Base-by-base conservation (phyloP, 2,888 invertebrate species). In the Coleophora flavipennella region DNA sequence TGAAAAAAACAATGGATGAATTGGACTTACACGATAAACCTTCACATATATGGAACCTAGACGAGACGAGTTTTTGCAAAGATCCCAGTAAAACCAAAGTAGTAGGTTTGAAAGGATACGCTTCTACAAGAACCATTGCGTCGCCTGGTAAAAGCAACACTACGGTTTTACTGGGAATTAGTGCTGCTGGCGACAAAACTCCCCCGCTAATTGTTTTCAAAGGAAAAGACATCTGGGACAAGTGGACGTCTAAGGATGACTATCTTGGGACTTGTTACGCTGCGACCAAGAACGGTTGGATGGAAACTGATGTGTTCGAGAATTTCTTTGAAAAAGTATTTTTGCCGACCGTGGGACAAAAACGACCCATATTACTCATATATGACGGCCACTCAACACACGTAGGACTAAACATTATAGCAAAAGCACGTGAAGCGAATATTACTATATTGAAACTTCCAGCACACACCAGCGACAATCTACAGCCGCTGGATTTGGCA, bases 281-380 rank as follows among this genome's bases (percentile, higher is more conserved):
- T 8, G 33, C 33, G 13, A 33, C 33, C 12, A 13, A 13, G 8
- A 33, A 33, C n/a, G 33, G 33, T 8, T 33, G 33, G 33, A 33
- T 33, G 8, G 33, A 33, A 33, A 10, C 10, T 43, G 41, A 39
- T 35, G 53, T 51, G 10, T 60, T 57, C 39, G 41, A 44, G 41
- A 50, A 53, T 38, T 59, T 53, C 42, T 43, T 59, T 34, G 38
- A 40, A 42, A 42, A 46, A 27, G 46, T 43, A 45, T 57, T 34
- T 7, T 36, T 55, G 11, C 50, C 48, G 35, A 38, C 10, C 8
- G 28, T 36, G n/a, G 48, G 43, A 13, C 20, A 46, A 10, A 13
- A 46, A 14, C 44, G 45, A 26, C 57, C 52, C 31, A 38, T 48
- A 11, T 33, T 57, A 27, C 35, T 57, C 4, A 44, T 52, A 13